Evolutionary conservation across 1,140 invertebrate genomes (phyloP).

Genomic region (Cyphomyrmex costatus): DNA sequence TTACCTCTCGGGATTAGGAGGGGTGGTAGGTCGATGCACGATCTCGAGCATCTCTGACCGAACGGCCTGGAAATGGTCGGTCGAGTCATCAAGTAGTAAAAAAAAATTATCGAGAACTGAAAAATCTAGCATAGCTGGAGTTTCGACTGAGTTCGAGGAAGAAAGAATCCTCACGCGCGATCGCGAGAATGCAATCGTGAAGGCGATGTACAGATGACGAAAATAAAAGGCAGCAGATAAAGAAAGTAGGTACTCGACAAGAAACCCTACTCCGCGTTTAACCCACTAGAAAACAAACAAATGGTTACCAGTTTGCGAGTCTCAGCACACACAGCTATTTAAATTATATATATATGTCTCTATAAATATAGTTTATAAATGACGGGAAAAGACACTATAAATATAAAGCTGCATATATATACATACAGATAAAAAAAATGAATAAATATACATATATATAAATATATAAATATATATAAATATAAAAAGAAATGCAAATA

Average conservation of each 20-base stretch:
- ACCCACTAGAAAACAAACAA: slow-evolving; percentile 70
- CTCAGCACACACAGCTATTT: slow-evolving; percentile 78
- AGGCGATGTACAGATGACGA: background rate
- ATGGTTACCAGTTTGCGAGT: slow-evolving; percentile 82
- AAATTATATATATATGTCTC: slow-evolving; percentile 77
- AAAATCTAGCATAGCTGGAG: background rate
- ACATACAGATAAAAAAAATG: slow-evolving; percentile 65
- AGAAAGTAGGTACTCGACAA: slow-evolving; percentile 23
- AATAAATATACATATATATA: slow-evolving; percentile 67
- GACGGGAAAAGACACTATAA: slow-evolving; percentile 73
- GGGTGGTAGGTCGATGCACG: slow-evolving; percentile 59
- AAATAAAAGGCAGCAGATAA: background rate
- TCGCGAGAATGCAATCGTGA: background rate
- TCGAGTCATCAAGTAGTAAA: background rate
- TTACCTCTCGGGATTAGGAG: slow-evolving; percentile 65
- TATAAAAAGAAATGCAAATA: slow-evolving; percentile 78
- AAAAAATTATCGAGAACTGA: background rate
- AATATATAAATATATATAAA: slow-evolving; percentile 78
- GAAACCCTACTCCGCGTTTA: slow-evolving; percentile 21
- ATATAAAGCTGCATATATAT: slow-evolving; percentile 77
- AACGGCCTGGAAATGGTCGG: slow-evolving; percentile 74
- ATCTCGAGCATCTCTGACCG: slow-evolving; percentile 29
- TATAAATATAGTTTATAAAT: slow-evolving; percentile 80
- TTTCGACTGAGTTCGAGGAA: background rate
- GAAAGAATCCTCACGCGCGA: background rate